A percentile compares a stretch with the other conserved stretches of the same genome.
phyloP scores from a whole-genome alignment of 2,888 invertebrate species.

The Cheilosia urbana region DNA sequence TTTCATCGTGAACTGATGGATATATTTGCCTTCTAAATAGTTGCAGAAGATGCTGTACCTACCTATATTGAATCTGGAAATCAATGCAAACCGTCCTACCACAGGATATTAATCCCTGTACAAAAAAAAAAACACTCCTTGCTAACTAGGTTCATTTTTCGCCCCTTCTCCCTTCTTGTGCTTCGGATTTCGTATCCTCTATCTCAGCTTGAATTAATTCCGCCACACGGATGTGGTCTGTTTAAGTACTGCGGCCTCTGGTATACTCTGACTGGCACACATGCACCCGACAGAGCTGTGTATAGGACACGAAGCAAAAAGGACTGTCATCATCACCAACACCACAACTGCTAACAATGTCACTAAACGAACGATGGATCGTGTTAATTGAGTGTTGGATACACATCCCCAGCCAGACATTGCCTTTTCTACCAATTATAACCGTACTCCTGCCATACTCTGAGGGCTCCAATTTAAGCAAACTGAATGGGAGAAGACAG shows the following conservation, averaged over 20 bases:
- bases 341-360: conserved; percentile 44
- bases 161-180: background rate
- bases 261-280: background rate
- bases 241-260: background rate
- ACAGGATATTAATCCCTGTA: too few species aligned
- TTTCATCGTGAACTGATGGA: too few species aligned
- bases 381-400: conserved; percentile 49
- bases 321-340: conserved; percentile 1
- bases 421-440: conserved; percentile 47
- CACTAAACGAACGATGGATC: conserved; percentile 54
- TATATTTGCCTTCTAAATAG: too few species aligned
- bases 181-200: background rate
- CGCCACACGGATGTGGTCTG: conserved; percentile 25
- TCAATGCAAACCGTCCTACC: too few species aligned
- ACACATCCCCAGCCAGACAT: conserved; percentile 5
- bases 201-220: conserved; percentile 23
- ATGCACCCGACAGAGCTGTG: background rate
- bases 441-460: conserved; percentile 19
- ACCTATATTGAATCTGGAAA: too few species aligned
- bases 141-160: background rate
- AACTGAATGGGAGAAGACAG: background rate
- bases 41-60: too few species aligned
- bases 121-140: background rate
- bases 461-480: conserved; percentile 31
- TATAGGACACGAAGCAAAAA: conserved; percentile 1